A percentile compares a stretch with the other conserved stretches of the same genome.
Evolutionary conservation across 2,113 vertebrate genomes (phyloP).

Genomic region (Dicrurus megarhynchus): DNA sequence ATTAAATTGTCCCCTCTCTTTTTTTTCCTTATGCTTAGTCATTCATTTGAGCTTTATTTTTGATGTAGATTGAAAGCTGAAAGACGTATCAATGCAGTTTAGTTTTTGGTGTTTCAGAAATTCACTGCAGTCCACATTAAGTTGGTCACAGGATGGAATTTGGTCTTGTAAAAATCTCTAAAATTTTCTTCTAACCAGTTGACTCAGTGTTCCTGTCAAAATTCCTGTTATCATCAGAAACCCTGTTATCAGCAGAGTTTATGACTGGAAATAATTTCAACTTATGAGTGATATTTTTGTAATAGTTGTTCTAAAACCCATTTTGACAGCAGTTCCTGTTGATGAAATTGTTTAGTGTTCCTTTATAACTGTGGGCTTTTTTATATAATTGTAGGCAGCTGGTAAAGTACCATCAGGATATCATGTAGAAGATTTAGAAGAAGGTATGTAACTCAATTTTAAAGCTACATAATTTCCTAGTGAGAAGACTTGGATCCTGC

Average conservation of each 20-base stretch:
- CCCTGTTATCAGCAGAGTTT: background rate
- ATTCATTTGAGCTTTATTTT: background rate
- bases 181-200: background rate
- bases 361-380: background rate
- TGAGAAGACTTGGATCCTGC: background rate
- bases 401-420: slow-evolving; percentile 72
- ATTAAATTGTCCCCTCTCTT: background rate
- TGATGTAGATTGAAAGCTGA: background rate
- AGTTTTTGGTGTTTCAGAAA: background rate
- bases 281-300: background rate
- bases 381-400: slow-evolving; percentile 71
- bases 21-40: background rate
- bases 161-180: background rate
- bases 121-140: background rate
- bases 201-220: background rate
- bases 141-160: background rate
- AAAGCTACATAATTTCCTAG: background rate
- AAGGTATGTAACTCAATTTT: slow-evolving; percentile 65
- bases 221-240: background rate
- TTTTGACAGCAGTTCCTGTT: background rate
- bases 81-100: background rate
- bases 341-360: background rate
- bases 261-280: background rate
- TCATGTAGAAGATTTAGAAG: slow-evolving; percentile 76
- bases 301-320: background rate